Evolutionary conservation across 2,113 vertebrate genomes (phyloP), one percentile per base, ranked within the genome.

Genomic region (Capra hircus): DNA sequence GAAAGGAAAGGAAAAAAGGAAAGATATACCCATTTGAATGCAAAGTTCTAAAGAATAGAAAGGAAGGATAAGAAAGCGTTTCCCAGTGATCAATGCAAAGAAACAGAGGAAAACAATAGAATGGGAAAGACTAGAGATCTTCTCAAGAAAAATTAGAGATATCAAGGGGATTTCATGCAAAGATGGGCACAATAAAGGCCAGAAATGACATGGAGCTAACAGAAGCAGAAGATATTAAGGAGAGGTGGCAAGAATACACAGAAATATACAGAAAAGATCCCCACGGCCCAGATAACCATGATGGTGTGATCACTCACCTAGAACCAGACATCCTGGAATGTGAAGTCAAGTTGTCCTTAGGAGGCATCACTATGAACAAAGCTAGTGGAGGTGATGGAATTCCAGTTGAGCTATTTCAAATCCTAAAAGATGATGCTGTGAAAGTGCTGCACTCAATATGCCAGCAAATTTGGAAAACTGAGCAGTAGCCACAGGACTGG

Each of bases 261-360:
- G 64, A n/a, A n/a, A 17, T 71, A 36, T 71, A 71, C n/a, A 36
- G 4, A 71, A 36, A 71, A 21, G 8, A 11, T 71, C n/a, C 36
- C 10, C 17, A 71, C 0, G 4, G 9, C n/a, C 9, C n/a, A 71
- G 17, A 36, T 71, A 71, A 71, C 17, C n/a, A 71, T 17, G 17
- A 36, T 36, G n/a, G n/a, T 71, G 64, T 36, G n/a, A 71, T 21
- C 33, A 71, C 17, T 71, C 9, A 21, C n/a, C 64, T 11, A 71
- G n/a, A 71, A 5, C n/a, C 17, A 71, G n/a, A 21, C 2, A 71
- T 71, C n/a, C 33, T 71, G 9, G n/a, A 36, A 71, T 21, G 17
- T 36, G n/a, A 71, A 71, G 64, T 71, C n/a, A 71, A 36, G 9
- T 11, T 17, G 64, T 19, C 64, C 17, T 21, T 36, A 71, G 64